Evolutionary conservation across 2,797 vertebrate species (phyloP).

Genomic region (Tiaroga cobitis): DNA sequence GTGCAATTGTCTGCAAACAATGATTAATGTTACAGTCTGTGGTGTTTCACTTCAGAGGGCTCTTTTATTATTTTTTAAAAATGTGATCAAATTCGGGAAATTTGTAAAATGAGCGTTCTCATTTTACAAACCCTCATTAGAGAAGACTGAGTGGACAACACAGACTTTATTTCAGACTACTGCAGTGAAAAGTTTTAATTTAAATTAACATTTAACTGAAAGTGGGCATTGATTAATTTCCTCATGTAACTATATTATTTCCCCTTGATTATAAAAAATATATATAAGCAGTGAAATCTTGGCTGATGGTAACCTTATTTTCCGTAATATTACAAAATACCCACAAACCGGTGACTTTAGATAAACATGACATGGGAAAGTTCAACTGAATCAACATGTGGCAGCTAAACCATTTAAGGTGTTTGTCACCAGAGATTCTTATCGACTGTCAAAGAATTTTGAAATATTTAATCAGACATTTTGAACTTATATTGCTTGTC

Average conservation of each 20-base stretch:
- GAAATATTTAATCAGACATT: not conserved
- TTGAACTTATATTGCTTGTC: not conserved
- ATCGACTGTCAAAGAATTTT: not conserved
- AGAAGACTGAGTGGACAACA: not conserved
- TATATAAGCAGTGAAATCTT: not conserved
- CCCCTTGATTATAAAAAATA: not conserved
- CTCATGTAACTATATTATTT: not conserved
- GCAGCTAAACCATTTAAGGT: not conserved
- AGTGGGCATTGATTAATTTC: not conserved
- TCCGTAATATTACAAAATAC: not conserved
- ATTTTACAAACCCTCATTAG: not conserved
- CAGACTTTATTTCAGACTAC: not conserved
- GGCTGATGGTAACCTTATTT: not conserved
- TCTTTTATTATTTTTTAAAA: not conserved
- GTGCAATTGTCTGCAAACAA: not conserved
- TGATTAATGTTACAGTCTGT: not conserved
- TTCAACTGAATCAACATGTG: constrained; percentile 7
- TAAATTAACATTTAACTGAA: not conserved
- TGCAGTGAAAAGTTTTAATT: no score
- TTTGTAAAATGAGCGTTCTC: not conserved
- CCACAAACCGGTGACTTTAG: not conserved
- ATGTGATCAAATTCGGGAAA: not conserved
- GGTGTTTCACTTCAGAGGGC: not conserved
- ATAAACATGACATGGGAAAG: constrained; percentile 18
- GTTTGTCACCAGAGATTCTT: not conserved